Evolutionary conservation across 2,113 vertebrate genomes (phyloP).

Genomic region (Leucopternis melanops): DNA sequence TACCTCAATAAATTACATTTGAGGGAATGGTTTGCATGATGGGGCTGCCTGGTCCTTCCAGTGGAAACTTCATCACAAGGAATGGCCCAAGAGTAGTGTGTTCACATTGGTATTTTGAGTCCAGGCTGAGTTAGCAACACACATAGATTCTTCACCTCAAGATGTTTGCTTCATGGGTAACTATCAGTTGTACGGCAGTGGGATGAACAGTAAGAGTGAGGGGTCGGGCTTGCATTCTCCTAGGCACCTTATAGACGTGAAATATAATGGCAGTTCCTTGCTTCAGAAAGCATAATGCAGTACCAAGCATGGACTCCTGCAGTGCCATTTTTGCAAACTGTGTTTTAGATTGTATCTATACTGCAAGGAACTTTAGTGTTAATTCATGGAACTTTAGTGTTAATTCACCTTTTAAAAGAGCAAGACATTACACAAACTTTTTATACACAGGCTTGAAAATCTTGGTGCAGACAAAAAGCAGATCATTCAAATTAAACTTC

Average conservation of each 20-base stretch:
- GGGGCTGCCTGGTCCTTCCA: neutral
- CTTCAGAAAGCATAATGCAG: neutral
- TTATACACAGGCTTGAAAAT: neutral
- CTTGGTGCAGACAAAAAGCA: neutral
- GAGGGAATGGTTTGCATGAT: neutral
- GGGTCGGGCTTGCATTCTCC: accelerated
- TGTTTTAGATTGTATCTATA: neutral
- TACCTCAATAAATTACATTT: neutral
- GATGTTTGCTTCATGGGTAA: neutral
- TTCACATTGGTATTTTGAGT: neutral
- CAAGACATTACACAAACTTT: neutral
- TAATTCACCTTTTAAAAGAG: neutral
- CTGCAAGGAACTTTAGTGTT: neutral
- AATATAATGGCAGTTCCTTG: neutral
- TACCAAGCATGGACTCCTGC: neutral
- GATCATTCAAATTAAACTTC: neutral
- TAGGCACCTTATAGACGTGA: neutral
- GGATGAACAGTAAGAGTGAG: neutral
- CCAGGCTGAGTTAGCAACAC: neutral
- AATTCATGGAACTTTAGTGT: neutral
- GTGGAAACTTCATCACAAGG: neutral
- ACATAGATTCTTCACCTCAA: neutral
- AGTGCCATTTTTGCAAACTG: neutral
- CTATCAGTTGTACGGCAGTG: neutral
- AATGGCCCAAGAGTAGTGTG: accelerated